Evolutionary conservation across 2,797 vertebrate species (phyloP), one percentile per base, ranked within the genome.

Genomic region (Lithobates sylvaticus): DNA sequence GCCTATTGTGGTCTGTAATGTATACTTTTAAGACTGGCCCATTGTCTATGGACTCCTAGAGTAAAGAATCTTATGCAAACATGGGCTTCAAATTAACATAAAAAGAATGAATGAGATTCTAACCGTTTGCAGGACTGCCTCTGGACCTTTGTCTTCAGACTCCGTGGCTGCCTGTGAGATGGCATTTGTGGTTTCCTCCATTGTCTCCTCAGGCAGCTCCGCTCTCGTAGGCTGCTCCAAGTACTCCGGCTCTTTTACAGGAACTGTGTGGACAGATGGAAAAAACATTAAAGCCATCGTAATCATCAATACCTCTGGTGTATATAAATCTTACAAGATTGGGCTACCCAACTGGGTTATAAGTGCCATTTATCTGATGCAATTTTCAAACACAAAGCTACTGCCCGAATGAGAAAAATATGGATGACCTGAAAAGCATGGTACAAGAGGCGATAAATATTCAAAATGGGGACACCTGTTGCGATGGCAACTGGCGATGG

Each of bases 151-250:
- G 86, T 97, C 96, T 91, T 95, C 94, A 85, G 96, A 96, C 77
- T 98, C 97, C 36, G 95, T 93, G 65, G 94, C 95, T 4, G 97
- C 97, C 92, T 96, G 96, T 90, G 94, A 95, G 92, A 99, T 98
- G 87, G 96, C 95, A 90, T 94, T 94, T 88, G 97, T 94, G 0
- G 96, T 98, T 92, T 99, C 97, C 93, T 98, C 97, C 93, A 97
- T 97, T 89, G 97, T 94, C 90, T 97, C 96, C 88, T 96, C 97
- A 90, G 96, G 95, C 91, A 97, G 93, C 74, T 96, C 96, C 0
- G 93, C 95, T 91, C 96, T 96, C 5, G 96, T 97, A 10, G 96
- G 97, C 90, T 98, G 98, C 89, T 99, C 98, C 96, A 99, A 96
- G 94, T 99, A 99, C 89, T 98, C 98, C 21, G 95, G 95, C 87